Conservation (phyloP, 2,888 invertebrate genomes). For the Ariolimax columbianus region DNA sequence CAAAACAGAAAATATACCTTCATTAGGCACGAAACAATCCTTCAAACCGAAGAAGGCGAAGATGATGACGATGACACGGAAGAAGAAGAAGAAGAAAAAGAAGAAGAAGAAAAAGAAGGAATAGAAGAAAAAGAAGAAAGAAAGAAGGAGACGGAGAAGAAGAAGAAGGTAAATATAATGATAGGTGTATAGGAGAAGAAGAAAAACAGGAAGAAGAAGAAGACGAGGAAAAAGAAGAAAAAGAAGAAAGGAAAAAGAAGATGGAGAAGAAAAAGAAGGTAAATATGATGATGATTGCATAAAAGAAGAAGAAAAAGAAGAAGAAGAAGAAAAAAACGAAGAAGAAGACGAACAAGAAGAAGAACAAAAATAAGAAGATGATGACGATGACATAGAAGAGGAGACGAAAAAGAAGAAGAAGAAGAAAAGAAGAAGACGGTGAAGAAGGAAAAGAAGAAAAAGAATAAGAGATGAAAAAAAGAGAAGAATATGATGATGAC, state of each 20-base stretch:
- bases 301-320: too few species aligned
- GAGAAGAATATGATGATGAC: not conserved
- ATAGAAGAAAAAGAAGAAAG: not conserved
- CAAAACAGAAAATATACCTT: too few species aligned
- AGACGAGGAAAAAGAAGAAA: not conserved
- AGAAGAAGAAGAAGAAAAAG: not conserved
- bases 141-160: not conserved
- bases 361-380: not conserved
- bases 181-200: not conserved
- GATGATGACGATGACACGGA: not conserved
- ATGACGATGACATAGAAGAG: too few species aligned
- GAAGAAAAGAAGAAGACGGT: not conserved
- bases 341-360: not conserved
- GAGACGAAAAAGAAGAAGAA: not conserved
- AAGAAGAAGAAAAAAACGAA: not conserved
- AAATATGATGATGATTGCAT: not conserved
- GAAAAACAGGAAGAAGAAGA: not conserved
- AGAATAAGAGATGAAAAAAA: not conserved
- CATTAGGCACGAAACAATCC: too few species aligned
- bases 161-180: not conserved
- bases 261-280: not conserved
- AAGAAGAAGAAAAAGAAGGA: not conserved
- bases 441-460: not conserved
- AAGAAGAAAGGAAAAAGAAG: too few species aligned
- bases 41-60: too few species aligned